Evolutionary conservation across 2,797 vertebrate genomes (phyloP).

Genomic region (Thaleichthys pacificus): DNA sequence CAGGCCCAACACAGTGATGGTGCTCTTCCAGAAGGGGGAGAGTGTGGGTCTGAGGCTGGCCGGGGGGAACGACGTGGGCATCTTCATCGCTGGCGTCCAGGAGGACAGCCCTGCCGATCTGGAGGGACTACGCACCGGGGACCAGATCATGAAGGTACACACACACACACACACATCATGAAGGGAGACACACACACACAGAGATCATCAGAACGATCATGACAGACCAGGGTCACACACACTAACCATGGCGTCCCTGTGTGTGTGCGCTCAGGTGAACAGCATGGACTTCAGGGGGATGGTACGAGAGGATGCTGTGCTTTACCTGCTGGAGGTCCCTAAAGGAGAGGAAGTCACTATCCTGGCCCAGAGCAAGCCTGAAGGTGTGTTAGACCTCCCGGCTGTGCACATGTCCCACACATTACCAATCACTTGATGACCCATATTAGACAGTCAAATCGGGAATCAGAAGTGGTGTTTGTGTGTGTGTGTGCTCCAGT

Average conservation of each 20-base stretch:
- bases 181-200: no score
- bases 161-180: not conserved
- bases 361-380: constrained; percentile 92
- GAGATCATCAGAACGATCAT: not conserved
- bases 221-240: no score
- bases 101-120: constrained; percentile 92
- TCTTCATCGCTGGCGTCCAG: constrained; percentile 94
- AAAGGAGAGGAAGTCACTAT: constrained; percentile 94
- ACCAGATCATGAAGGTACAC: constrained; percentile 93
- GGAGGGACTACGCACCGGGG: constrained; percentile 88
- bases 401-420: not conserved
- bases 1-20: constrained; percentile 90
- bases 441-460: not conserved
- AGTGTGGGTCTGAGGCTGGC: constrained; percentile 92
- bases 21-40: constrained; percentile 91
- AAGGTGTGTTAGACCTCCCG: constrained; percentile 73
- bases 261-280: constrained; percentile 80
- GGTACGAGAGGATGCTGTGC: constrained; percentile 94
- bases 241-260: no score
- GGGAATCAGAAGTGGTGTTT: not conserved
- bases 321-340: constrained; percentile 93
- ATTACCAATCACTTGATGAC: no score
- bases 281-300: constrained; percentile 91
- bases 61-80: constrained; percentile 96
- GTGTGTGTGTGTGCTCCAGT: constrained; percentile 68